Base-by-base conservation (phyloP, 2,797 vertebrate species). In the Muscicapa striata region DNA sequence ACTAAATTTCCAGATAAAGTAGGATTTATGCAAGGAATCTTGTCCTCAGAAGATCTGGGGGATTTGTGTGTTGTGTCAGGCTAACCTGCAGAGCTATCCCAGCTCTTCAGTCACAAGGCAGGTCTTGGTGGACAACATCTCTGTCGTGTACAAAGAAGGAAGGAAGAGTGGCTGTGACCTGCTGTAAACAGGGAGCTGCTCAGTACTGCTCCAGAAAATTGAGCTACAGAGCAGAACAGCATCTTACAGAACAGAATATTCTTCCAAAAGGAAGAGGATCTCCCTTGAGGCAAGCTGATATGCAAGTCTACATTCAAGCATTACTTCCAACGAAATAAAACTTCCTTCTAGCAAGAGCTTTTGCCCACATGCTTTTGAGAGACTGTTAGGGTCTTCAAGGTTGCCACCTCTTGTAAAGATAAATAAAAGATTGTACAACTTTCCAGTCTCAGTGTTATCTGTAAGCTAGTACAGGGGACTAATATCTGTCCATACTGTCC, bases 11-110 rank as follows among this genome's bases (percentile, higher is more conserved):
- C 52, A 73, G 75, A 77, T 67, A 61, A 93, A 79, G 26, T 61
- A 46, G 84, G 79, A 76, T 79, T 87, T 87, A 95, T 74, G 76
- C 69, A 91, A 91, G 90, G 79, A 93, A 87, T 85, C 40, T 80
- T 77, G 45, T 93, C 73, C 85, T 95, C 64, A 59, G 67, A 79
- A 82, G 76, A 83, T 95, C 75, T 83, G 52, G 32, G 40, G 40
- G n/a, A 76, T 79, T 46, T 73, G 74, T 32, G 19, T 55, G 27
- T 54, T 90, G 84, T 74, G 46, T 64, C 82, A 87, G 62, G 67
- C 59, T 55, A 62, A 57, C 43, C 55, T 69, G 67, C 75, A 89
- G 79, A 86, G 70, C 69, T 75, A 3, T 52, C 41, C 59, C 41
- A 55, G 52, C 69, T 68, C 20, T 58, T 87, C 13, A 29, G 2